These are phyloP conservation scores for Podarcis raffonei DNA, from an alignment of 2,113 vertebrate genomes.

Conservation along the genomic window DNA sequence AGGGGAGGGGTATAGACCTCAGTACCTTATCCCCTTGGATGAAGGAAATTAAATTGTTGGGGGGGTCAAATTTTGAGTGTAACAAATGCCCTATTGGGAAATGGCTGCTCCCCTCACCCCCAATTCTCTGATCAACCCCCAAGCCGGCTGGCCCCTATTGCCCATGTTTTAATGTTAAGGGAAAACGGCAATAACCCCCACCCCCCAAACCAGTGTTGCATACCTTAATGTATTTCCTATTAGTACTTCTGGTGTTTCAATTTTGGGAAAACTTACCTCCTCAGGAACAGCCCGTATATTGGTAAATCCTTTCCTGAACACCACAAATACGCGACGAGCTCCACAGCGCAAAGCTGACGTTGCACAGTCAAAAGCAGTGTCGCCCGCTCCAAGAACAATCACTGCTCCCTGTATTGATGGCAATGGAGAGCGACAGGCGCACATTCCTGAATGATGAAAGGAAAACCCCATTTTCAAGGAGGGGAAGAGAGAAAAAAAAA, in stretches of 20 bases:
- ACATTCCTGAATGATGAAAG: conserved; percentile 89
- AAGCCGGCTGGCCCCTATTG: background rate
- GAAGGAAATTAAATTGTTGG: background rate
- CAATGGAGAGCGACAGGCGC: conserved; percentile 83
- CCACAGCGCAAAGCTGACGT: conserved; percentile 95
- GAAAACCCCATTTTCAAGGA: conserved; percentile 77
- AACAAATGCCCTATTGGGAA: background rate
- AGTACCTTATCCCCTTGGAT: background rate
- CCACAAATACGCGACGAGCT: conserved; percentile 87
- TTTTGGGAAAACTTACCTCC: conserved; percentile 80
- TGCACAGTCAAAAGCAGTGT: conserved; percentile 97
- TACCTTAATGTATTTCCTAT: conserved; percentile 34
- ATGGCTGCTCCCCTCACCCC: background rate
- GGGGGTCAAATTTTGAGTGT: background rate
- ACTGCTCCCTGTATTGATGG: conserved; percentile 86
- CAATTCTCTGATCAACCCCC: no score
- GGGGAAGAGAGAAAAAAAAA: background rate
- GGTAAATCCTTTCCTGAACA: conserved; percentile 93
- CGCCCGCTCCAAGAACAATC: conserved; percentile 93
- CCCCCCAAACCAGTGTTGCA: background rate
- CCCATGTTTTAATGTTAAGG: background rate
- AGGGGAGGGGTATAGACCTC: no score
- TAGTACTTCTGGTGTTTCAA: conserved; percentile 12
- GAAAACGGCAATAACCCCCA: background rate
- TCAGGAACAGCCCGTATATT: conserved; percentile 91